Evolutionary conservation across 1,140 invertebrate genomes (phyloP).

Genomic region (Bombus sibiricus): DNA sequence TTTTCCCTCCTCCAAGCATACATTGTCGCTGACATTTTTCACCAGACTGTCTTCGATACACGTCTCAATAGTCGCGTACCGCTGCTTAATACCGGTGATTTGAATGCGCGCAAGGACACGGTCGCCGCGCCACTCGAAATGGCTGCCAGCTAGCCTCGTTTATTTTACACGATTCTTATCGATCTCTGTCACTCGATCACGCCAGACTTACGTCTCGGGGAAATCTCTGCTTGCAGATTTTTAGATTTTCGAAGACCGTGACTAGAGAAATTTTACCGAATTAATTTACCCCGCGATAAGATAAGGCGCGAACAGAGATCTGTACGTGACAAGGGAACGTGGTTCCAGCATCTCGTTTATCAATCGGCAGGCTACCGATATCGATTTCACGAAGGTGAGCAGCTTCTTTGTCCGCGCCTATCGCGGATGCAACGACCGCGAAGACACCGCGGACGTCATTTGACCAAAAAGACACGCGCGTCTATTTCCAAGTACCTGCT

Average conservation of each 20-base stretch:
- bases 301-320: slow-evolving; percentile 16
- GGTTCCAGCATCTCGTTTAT: slow-evolving; percentile 35
- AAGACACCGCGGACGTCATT: slow-evolving; percentile 2
- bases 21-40: background rate
- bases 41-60: background rate
- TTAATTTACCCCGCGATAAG: slow-evolving; percentile 46
- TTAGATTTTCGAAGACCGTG: background rate
- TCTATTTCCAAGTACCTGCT: background rate
- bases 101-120: slow-evolving; percentile 41
- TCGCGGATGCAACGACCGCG: background rate
- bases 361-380: slow-evolving; percentile 31
- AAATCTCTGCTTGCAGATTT: background rate
- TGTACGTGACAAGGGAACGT: slow-evolving; percentile 3
- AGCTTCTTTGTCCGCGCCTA: slow-evolving; percentile 2
- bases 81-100: slow-evolving; percentile 42
- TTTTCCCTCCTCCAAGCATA: background rate
- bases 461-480: slow-evolving; percentile 25
- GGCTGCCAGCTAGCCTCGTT: slow-evolving; percentile 25
- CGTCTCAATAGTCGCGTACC: slow-evolving; percentile 33
- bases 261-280: slow-evolving; percentile 20
- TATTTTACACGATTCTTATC: slow-evolving; percentile 50
- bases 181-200: slow-evolving; percentile 35
- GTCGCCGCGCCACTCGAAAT: slow-evolving; percentile 19
- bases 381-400: slow-evolving; percentile 39
- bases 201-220: background rate